Base-by-base conservation (phyloP, 30 jellyfish, hydroid and myxozoan species). In the Clytia hemisphaerica region DNA sequence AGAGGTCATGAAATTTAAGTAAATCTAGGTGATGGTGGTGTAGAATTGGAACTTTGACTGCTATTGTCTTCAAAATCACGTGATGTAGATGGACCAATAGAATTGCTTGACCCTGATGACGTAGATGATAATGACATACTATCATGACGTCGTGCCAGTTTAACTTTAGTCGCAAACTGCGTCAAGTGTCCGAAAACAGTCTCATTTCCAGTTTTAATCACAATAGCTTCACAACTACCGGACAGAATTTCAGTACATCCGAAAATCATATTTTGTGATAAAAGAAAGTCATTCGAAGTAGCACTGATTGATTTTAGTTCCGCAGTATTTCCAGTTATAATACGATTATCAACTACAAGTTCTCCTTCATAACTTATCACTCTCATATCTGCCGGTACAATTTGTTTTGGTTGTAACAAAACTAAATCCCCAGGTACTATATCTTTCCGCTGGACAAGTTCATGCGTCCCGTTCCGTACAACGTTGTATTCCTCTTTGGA, bases 311-410 rank as follows among this genome's bases (percentile, higher is more conserved):
- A 46, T 31, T 69, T 69, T 18, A 5, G 2, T 15, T 48, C 82
- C 9, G 29, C 59, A 44, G 2, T 9, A 10, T 29, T 28, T 48
- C 76, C 76, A 12, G 82, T 69, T 48, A 46, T 46, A 4, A 69
- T 24, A 9, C 46, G 78, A 55, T 69, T 69, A 36, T 69, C 53
- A 5, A 69, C 82, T 22, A 48, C 34, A 14, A 69, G 37, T 31
- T 55, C 61, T 26, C 58, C 57, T 0, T 48, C 75, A 36, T 55
- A 48, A 22, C 70, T 37, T 14, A 69, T 45, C 16, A 69, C 76
- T 44, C 82, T 25, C 37, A 69, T 69, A 69, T 69, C 82, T 3
- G 82, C 82, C 14, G 82, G 82, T 1, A 53, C 82, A 6, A 46
- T 44, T 14, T 69, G 55, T 31, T 78, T 57, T 44, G 54, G 46